These are phyloP conservation scores for Cuculus canorus DNA, from an alignment of 2,797 vertebrate species.

Conservation along the genomic window DNA sequence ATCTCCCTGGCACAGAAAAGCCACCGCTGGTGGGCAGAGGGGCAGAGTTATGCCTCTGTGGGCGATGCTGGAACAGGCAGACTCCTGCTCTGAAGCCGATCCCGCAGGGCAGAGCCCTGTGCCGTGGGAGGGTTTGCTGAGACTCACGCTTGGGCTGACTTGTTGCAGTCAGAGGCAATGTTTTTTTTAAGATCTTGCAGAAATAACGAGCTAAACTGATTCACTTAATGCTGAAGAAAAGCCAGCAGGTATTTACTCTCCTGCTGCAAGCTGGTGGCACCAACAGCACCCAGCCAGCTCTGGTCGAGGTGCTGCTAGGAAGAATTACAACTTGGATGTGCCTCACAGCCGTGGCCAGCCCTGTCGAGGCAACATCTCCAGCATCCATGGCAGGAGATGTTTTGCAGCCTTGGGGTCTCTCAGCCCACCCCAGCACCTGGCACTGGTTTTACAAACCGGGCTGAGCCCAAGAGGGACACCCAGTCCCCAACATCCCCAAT, in stretches of 20 bases:
- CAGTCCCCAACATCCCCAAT: neutral
- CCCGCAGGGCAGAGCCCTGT: too few relatives aligned
- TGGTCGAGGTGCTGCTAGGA: neutral
- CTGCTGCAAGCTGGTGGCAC: neutral
- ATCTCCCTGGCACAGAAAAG: neutral
- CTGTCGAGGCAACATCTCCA: neutral
- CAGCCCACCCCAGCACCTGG: neutral
- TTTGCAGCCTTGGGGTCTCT: neutral
- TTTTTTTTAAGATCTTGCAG: neutral
- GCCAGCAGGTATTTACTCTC: accelerated
- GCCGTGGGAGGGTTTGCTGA: neutral
- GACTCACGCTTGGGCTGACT: neutral
- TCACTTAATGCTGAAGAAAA: neutral
- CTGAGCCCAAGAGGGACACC: neutral
- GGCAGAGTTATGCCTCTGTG: accelerated
- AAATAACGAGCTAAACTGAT: neutral
- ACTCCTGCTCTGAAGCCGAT: too few relatives aligned
- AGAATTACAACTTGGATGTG: neutral
- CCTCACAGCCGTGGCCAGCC: neutral
- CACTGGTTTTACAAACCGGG: neutral
- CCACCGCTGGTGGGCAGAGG: neutral
- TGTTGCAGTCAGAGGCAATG: neutral
- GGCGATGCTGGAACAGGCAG: neutral
- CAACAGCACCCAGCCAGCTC: too few relatives aligned
- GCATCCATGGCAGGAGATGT: neutral